Conservation (phyloP, 2,888 invertebrate species). For the Terebella lapidaria region DNA sequence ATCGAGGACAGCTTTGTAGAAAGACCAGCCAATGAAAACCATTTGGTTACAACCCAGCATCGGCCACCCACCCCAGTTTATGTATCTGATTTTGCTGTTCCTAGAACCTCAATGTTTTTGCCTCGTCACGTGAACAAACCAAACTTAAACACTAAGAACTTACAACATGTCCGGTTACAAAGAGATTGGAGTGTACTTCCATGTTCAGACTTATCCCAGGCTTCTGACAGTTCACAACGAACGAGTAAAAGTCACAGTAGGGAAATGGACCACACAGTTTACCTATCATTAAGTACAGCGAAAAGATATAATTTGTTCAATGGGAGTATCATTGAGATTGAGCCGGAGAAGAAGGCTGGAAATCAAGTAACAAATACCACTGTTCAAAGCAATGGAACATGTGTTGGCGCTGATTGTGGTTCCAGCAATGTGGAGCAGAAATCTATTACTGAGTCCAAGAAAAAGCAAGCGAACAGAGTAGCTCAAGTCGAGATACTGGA, state of each 20-base stretch:
- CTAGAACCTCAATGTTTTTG: background rate
- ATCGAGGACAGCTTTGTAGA: background rate
- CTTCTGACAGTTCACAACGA: too few species aligned
- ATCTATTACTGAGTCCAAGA: too few species aligned
- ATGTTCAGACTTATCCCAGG: background rate
- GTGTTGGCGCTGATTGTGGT: too few species aligned
- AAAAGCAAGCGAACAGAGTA: too few species aligned
- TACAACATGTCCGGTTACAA: background rate
- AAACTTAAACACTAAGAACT: background rate
- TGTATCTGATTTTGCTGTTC: background rate
- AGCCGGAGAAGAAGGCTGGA: too few species aligned
- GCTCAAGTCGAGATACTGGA: too few species aligned
- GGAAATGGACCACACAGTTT: background rate
- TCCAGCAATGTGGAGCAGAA: too few species aligned
- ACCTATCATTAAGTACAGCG: background rate
- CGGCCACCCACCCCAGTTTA: too few species aligned
- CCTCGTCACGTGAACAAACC: background rate
- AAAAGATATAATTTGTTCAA: background rate
- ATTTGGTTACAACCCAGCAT: too few species aligned
- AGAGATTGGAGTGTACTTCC: background rate
- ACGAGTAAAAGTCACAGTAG: background rate
- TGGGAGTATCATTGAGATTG: background rate
- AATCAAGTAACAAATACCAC: too few species aligned
- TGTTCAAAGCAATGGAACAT: too few species aligned
- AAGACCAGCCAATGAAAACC: too few species aligned